Percentiles rank a stretch among this genome's conserved stretches.
phyloP scores from a whole-genome alignment of 2,888 invertebrate species.

The Allacma fusca region DNA sequence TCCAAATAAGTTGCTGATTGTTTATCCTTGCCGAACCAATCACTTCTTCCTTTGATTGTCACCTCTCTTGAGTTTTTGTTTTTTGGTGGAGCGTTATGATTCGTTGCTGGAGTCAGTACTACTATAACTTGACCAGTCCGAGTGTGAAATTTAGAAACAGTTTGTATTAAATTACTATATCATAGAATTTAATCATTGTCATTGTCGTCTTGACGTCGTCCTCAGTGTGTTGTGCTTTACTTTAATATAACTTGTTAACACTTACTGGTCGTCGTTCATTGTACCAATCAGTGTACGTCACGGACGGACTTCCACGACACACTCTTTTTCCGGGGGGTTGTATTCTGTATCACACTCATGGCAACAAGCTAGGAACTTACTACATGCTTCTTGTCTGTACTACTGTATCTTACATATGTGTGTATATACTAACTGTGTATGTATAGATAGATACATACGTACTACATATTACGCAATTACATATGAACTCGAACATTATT shows the following conservation, averaged over 20 bases:
- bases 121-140: background rate
- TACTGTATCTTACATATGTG: too few relatives aligned
- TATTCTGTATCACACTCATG: too few relatives aligned
- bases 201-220: constrained; percentile 36
- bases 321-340: too few relatives aligned
- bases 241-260: background rate
- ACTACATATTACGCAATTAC: too few relatives aligned
- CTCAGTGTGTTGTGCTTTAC: constrained; percentile 32
- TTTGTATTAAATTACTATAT: background rate
- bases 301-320: too few relatives aligned
- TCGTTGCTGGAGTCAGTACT: background rate
- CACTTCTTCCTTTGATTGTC: background rate
- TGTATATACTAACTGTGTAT: too few relatives aligned
- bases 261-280: background rate
- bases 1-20: background rate
- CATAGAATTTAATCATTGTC: background rate
- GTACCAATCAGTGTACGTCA: background rate
- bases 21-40: background rate
- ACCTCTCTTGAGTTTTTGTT: background rate
- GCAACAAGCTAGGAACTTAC: too few relatives aligned
- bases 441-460: too few relatives aligned
- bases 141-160: background rate
- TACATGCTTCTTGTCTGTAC: too few relatives aligned
- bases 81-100: background rate
- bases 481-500: too few relatives aligned